Evolutionary conservation across 2,113 vertebrate species (phyloP).

Genomic region (Ginglymostoma cirratum): DNA sequence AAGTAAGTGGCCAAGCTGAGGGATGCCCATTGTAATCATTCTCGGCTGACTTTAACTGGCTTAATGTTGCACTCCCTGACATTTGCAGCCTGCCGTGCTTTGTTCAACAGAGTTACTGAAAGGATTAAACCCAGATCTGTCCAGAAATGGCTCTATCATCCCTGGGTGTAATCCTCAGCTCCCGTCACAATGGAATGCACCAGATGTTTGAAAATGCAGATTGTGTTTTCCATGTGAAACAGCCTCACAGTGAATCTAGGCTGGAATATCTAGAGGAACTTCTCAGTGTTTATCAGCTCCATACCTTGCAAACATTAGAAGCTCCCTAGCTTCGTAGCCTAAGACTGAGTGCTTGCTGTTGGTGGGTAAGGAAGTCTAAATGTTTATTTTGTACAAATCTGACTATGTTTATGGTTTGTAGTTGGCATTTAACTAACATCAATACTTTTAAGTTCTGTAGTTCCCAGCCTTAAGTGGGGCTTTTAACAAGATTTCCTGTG

Average conservation of each 20-base stretch:
- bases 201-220: background rate
- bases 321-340: background rate
- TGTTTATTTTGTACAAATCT: no score
- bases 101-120: background rate
- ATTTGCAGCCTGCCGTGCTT: background rate
- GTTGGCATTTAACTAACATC: no score
- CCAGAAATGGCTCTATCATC: background rate
- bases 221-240: background rate
- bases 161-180: background rate
- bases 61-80: background rate
- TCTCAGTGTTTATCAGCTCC: background rate
- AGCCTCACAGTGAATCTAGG: background rate
- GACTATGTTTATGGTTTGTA: no score
- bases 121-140: background rate
- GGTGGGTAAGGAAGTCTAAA: no score
- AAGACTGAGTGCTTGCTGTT: no score
- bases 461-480: no score
- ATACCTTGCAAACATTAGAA: background rate
- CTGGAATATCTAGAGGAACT: background rate
- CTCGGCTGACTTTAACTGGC: background rate
- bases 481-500: no score
- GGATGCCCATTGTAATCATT: background rate
- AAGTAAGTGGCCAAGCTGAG: background rate
- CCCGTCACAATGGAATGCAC: background rate
- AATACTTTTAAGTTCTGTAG: no score